A percentile compares a stretch with the other conserved stretches of the same genome.
Conservation (phyloP, 1,140 invertebrate species). For the Bradynema listronoti region DNA sequence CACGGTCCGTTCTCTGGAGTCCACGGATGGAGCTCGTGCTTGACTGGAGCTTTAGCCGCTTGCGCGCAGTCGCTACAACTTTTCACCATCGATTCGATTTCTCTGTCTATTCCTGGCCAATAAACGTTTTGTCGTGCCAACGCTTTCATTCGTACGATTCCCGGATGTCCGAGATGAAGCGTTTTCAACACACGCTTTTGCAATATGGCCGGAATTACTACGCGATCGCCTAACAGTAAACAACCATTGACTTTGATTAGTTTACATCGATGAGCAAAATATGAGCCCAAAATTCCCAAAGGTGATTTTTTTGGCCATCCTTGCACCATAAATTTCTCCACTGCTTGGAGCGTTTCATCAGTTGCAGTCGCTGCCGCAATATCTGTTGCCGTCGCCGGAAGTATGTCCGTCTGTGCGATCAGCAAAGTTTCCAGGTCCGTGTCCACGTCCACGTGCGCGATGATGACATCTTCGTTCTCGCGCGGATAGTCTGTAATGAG, state of each 20-base stretch:
- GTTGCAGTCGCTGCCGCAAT: neutral
- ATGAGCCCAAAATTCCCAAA: no score
- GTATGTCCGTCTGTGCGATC: neutral
- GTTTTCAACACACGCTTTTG: conserved; percentile 56
- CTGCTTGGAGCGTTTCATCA: neutral
- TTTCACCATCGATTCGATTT: conserved; percentile 10
- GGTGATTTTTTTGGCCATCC: neutral
- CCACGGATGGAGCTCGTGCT: conserved; percentile 13
- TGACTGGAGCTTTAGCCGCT: conserved; percentile 5
- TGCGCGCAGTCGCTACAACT: conserved; percentile 6
- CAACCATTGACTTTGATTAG: no score
- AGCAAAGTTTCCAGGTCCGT: conserved; percentile 7
- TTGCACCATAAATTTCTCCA: neutral
- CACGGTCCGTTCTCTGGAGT: conserved; percentile 7
- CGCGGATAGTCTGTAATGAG: conserved; percentile 8
- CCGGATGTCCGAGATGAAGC: conserved; percentile 62
- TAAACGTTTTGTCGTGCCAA: conserved; percentile 56
- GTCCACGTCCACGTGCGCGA: conserved; percentile 6
- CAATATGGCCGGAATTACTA: conserved; percentile 59
- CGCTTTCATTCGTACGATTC: conserved; percentile 63
- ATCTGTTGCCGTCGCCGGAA: neutral
- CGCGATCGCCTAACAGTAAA: conserved; percentile 50
- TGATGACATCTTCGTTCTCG: conserved; percentile 13
- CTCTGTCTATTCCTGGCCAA: conserved; percentile 15
- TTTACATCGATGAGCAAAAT: no score